phyloP scores from a whole-genome alignment of 2,113 vertebrate genomes.

The Xenopus tropicalis region UCB_Xtro_10.0 CM004447.2:72668001-72668500 shows the following conservation, averaged over 20 bases:
- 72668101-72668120: conserved; percentile 13
- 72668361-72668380: too few relatives aligned
- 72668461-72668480: too few relatives aligned
- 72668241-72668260: not conserved
- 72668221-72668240: conserved; percentile 14
- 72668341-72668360: too few relatives aligned
- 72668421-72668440: too few relatives aligned
- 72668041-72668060: not conserved
- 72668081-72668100: conserved; percentile 11
- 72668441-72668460: too few relatives aligned
- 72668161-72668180: conserved; percentile 33
- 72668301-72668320: not conserved
- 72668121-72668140: conserved; percentile 17
- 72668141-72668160: conserved; percentile 23
- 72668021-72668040: not conserved
- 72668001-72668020: conserved; percentile 2
- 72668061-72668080: not conserved
- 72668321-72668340: too few relatives aligned
- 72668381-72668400: too few relatives aligned
- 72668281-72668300: not conserved
- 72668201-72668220: conserved; percentile 11
- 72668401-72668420: too few relatives aligned
- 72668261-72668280: not conserved
- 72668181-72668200: conserved; percentile 20
- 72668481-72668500: too few relatives aligned